Evolutionary conservation across 2,113 vertebrate species (phyloP).

Genomic region (Potamarius usumacintae): DNA sequence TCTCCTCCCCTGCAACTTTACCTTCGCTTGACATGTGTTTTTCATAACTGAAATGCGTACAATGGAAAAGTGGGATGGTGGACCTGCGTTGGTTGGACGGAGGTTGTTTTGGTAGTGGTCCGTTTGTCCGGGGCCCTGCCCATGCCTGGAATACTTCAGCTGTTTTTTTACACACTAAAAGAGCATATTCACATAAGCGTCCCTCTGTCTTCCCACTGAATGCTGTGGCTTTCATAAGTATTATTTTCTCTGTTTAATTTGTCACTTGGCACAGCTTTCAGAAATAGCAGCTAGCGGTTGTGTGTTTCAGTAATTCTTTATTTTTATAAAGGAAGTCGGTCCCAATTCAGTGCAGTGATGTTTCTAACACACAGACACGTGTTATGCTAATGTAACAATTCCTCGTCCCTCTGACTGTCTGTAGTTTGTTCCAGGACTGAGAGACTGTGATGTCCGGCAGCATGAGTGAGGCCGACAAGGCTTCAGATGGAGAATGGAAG

Average conservation of each 20-base stretch:
- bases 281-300: background rate
- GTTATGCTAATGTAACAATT: background rate
- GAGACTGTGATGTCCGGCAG: slow-evolving; percentile 29
- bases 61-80: slow-evolving; percentile 61
- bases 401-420: background rate
- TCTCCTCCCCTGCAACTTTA: slow-evolving; percentile 22
- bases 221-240: slow-evolving; percentile 16
- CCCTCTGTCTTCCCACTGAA: background rate
- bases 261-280: background rate
- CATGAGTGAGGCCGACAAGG: slow-evolving; percentile 86
- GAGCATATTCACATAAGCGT: slow-evolving; percentile 48
- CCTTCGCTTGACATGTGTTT: slow-evolving; percentile 49
- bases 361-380: background rate
- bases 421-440: background rate
- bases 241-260: background rate
- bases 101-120: slow-evolving; percentile 54
- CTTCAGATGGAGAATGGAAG: slow-evolving; percentile 87
- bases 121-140: slow-evolving; percentile 56
- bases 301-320: background rate
- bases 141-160: slow-evolving; percentile 60
- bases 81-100: slow-evolving; percentile 13
- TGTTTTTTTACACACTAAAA: slow-evolving; percentile 37
- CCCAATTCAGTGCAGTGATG: background rate
- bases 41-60: slow-evolving; percentile 38
- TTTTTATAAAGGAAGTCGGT: background rate